These are phyloP conservation scores for Molossus molossus DNA, from an alignment of 2,797 vertebrate genomes.

Conservation along the genomic window DNA sequence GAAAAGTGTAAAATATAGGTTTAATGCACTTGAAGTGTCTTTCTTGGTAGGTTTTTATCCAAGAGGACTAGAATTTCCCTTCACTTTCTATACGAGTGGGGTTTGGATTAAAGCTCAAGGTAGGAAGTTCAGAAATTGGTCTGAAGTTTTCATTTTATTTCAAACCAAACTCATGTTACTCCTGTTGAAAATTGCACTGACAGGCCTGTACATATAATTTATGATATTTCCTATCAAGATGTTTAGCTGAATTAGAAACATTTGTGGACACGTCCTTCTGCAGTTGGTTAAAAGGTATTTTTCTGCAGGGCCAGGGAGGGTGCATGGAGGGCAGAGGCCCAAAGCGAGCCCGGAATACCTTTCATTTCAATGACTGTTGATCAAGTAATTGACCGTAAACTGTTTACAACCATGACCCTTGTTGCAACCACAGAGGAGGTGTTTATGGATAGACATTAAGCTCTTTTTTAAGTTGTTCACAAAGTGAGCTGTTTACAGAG, in stretches of 20 bases:
- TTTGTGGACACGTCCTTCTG: slow-evolving; percentile 87
- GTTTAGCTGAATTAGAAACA: slow-evolving; percentile 91
- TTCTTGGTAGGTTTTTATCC: slow-evolving; percentile 62
- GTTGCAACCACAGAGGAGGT: slow-evolving; percentile 85
- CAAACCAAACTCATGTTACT: slow-evolving; percentile 85
- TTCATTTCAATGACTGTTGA: slow-evolving; percentile 85
- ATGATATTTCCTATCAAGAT: slow-evolving; percentile 91
- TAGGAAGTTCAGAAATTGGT: slow-evolving; percentile 86
- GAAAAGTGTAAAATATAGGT: not conserved
- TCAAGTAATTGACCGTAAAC: slow-evolving; percentile 88
- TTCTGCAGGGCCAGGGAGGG: slow-evolving; percentile 75
- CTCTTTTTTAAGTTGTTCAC: slow-evolving; percentile 79
- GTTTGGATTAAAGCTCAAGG: slow-evolving; percentile 83
- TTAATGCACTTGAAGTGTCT: slow-evolving; percentile 6
- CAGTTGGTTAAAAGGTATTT: slow-evolving; percentile 86
- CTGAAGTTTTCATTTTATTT: slow-evolving; percentile 88
- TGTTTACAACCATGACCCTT: slow-evolving; percentile 87
- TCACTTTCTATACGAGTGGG: slow-evolving; percentile 61
- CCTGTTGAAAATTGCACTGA: slow-evolving; percentile 89
- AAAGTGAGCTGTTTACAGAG: slow-evolving; percentile 86
- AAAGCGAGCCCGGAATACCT: slow-evolving; percentile 79
- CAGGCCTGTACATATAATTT: slow-evolving; percentile 87
- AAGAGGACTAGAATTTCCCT: slow-evolving; percentile 48
- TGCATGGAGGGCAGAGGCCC: slow-evolving; percentile 71
- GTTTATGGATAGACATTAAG: slow-evolving; percentile 89